Evolutionary conservation across 2,797 vertebrate genomes (phyloP).

Genomic region (Atherinosoma microstoma): DNA sequence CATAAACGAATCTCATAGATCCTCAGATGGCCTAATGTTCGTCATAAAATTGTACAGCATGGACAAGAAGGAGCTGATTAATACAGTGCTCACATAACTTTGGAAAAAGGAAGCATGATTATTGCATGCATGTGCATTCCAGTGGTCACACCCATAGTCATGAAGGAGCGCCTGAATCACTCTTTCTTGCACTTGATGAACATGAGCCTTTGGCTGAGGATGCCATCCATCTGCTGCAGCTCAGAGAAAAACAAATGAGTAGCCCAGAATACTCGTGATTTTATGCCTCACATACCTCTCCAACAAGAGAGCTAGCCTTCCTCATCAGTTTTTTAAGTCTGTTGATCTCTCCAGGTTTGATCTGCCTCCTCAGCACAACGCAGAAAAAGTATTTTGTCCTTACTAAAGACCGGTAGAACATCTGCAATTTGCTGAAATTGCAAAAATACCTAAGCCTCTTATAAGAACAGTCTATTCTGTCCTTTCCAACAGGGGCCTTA

Average conservation of each 20-base stretch:
- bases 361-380: conserved; percentile 1
- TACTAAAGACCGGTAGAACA: not conserved
- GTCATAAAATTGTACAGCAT: not conserved
- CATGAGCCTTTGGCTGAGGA: not conserved
- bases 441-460: not conserved
- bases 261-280: not conserved
- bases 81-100: not conserved
- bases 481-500: not conserved
- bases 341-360: not conserved
- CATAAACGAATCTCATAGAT: not conserved
- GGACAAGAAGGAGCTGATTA: not conserved
- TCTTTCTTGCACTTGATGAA: not conserved
- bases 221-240: not conserved
- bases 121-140: not conserved
- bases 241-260: not conserved
- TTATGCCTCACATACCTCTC: not conserved
- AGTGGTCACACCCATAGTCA: not conserved
- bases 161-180: not conserved
- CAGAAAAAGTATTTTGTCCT: not conserved
- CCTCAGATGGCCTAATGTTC: not conserved
- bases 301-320: not conserved
- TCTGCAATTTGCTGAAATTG: not conserved
- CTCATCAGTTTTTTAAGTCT: conserved; percentile 3
- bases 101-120: not conserved
- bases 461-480: not conserved